phyloP scores from a whole-genome alignment of 2,113 vertebrate genomes.

The Sander lucioperca region DNA sequence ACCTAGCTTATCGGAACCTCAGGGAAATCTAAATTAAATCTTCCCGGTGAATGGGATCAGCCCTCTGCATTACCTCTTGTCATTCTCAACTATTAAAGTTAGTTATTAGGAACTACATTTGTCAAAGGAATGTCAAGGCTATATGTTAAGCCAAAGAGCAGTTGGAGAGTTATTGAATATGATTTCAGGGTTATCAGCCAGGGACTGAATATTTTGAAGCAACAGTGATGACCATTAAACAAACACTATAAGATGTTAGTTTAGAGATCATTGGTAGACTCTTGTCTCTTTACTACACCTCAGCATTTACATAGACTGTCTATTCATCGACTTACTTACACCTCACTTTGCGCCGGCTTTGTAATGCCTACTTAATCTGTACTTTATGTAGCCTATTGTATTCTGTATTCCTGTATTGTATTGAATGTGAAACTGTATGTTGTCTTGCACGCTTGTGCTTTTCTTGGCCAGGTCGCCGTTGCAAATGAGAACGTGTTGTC shows the following conservation, averaged over 20 bases:
- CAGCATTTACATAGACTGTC: too few relatives aligned
- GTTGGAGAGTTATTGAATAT: slow-evolving; percentile 35
- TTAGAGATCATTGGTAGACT: slow-evolving; percentile 11
- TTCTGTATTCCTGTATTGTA: too few relatives aligned
- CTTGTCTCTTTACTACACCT: too few relatives aligned
- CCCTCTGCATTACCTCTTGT: slow-evolving; percentile 66
- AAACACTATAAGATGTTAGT: slow-evolving; percentile 1
- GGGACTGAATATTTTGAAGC: background rate
- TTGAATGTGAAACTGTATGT: too few relatives aligned
- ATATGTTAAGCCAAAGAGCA: slow-evolving; percentile 30
- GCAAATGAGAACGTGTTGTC: too few relatives aligned
- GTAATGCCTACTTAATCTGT: too few relatives aligned
- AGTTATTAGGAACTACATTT: slow-evolving; percentile 66
- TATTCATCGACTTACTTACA: too few relatives aligned
- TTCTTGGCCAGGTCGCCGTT: too few relatives aligned
- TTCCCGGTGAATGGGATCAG: slow-evolving; percentile 68
- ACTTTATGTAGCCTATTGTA: too few relatives aligned
- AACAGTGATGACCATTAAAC: slow-evolving; percentile 3
- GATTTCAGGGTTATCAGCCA: slow-evolving; percentile 34
- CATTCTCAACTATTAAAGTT: slow-evolving; percentile 71
- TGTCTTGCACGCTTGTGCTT: too few relatives aligned
- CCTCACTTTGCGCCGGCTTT: too few relatives aligned
- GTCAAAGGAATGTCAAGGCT: slow-evolving; percentile 39
- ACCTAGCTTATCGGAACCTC: slow-evolving; percentile 71
- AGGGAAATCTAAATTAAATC: slow-evolving; percentile 83